Percentiles rank a stretch among this genome's conserved stretches.
Evolutionary conservation across 2,888 invertebrate species (phyloP).

Genomic region (Eumerus sabulonum): DNA sequence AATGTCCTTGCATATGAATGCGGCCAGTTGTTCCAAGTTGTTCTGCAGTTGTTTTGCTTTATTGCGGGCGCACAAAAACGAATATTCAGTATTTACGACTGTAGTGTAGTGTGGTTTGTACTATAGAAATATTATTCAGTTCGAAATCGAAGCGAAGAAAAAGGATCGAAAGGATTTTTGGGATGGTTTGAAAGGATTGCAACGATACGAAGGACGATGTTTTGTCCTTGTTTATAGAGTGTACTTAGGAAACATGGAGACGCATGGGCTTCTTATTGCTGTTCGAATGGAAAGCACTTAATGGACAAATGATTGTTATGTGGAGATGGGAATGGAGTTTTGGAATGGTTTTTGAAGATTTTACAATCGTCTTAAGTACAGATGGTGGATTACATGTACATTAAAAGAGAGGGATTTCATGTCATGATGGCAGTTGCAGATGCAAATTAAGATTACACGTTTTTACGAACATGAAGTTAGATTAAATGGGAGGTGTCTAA

Average conservation of each 20-base stretch:
- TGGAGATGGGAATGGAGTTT: background rate
- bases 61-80: slow-evolving; percentile 22
- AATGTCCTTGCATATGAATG: slow-evolving; percentile 50
- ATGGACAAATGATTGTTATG: slow-evolving; percentile 11
- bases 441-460: slow-evolving; percentile 37
- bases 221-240: slow-evolving; percentile 48
- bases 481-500: background rate
- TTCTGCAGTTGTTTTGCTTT: slow-evolving; percentile 2
- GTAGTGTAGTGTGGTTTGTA: background rate
- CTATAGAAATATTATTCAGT: too few species aligned
- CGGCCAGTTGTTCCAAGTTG: background rate
- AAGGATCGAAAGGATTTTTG: background rate
- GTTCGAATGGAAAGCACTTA: slow-evolving; percentile 24
- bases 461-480: slow-evolving; percentile 14
- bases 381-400: slow-evolving; percentile 64
- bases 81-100: background rate
- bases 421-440: slow-evolving; percentile 23
- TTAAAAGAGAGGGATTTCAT: slow-evolving; percentile 31
- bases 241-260: slow-evolving; percentile 34
- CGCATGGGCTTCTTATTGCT: slow-evolving; percentile 3
- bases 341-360: slow-evolving; percentile 41
- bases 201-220: slow-evolving; percentile 2
- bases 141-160: slow-evolving; percentile 5
- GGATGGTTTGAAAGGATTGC: slow-evolving; percentile 7
- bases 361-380: slow-evolving; percentile 62